Conservation (phyloP, 2,888 invertebrate species). For the Cerceris ruficornis region DNA sequence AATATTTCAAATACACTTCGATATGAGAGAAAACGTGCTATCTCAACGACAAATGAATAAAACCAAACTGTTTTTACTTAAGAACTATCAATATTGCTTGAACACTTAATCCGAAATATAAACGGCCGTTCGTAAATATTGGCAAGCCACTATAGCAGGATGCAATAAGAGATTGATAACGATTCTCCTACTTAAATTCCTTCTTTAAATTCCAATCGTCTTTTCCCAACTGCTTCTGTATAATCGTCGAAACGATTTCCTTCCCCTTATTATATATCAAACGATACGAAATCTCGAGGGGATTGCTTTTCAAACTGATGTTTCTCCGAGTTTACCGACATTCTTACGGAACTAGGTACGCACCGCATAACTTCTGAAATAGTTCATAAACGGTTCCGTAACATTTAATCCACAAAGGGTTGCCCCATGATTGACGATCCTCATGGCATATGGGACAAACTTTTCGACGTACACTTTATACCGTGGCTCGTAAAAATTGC, state of each 20-base stretch:
- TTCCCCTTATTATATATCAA: background rate
- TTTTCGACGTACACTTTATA: slow-evolving; percentile 11
- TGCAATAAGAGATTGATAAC: slow-evolving; percentile 1
- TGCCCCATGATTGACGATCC: slow-evolving; percentile 9
- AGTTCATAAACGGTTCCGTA: slow-evolving; percentile 14
- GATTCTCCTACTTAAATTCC: background rate
- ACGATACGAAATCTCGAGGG: background rate
- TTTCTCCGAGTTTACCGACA: slow-evolving; percentile 6
- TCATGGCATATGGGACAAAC: slow-evolving; percentile 7
- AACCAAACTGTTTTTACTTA: too few relatives aligned
- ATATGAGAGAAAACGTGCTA: too few relatives aligned
- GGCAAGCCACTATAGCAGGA: background rate
- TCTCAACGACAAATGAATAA: too few relatives aligned
- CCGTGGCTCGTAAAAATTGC: slow-evolving; percentile 26
- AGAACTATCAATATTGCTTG: too few relatives aligned
- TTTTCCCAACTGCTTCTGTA: background rate
- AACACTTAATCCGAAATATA: too few relatives aligned
- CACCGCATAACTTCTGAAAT: background rate
- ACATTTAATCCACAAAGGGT: slow-evolving; percentile 1
- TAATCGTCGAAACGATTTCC: background rate
- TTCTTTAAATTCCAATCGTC: background rate
- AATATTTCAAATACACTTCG: too few relatives aligned
- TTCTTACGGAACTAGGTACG: background rate
- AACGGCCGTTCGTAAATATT: too few relatives aligned
- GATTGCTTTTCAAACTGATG: slow-evolving; percentile 17